phyloP scores from a whole-genome alignment of 2,888 invertebrate species.

The Cosmia trapezina region DNA sequence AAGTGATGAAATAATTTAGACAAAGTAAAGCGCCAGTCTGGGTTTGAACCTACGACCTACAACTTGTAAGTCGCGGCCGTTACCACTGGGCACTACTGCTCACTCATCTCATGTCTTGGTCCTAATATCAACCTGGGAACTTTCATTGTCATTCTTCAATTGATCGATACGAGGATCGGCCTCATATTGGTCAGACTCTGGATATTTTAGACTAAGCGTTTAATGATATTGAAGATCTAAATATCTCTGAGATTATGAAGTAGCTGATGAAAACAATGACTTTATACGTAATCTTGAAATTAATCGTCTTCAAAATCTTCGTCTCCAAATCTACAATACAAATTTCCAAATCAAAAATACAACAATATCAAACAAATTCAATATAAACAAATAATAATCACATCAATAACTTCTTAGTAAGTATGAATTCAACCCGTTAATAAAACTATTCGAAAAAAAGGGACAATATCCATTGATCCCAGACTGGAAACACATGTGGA shows the following conservation, averaged over 20 bases:
- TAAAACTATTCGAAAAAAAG: constrained; percentile 75
- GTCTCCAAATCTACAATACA: neutral
- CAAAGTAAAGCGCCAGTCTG: too few relatives aligned
- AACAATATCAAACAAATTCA: constrained; percentile 23
- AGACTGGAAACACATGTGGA: constrained; percentile 83
- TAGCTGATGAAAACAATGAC: neutral
- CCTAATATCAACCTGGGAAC: too few relatives aligned
- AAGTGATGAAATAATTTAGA: too few relatives aligned
- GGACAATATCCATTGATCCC: constrained; percentile 82
- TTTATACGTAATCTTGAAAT: neutral
- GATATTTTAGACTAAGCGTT: too few relatives aligned
- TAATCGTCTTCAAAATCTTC: neutral
- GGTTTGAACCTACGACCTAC: too few relatives aligned
- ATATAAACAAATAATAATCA: constrained; percentile 56
- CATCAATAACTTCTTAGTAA: constrained; percentile 68
- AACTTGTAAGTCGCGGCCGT: too few relatives aligned
- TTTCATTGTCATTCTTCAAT: neutral
- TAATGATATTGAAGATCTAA: neutral
- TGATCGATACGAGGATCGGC: too few relatives aligned
- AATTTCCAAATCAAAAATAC: too few relatives aligned
- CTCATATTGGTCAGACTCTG: too few relatives aligned
- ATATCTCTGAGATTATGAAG: too few relatives aligned
- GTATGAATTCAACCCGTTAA: constrained; percentile 66
- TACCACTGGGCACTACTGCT: too few relatives aligned
- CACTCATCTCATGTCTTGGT: too few relatives aligned